phyloP scores from a whole-genome alignment of 2,113 vertebrate species.

The Catharus fuscescens region DNA sequence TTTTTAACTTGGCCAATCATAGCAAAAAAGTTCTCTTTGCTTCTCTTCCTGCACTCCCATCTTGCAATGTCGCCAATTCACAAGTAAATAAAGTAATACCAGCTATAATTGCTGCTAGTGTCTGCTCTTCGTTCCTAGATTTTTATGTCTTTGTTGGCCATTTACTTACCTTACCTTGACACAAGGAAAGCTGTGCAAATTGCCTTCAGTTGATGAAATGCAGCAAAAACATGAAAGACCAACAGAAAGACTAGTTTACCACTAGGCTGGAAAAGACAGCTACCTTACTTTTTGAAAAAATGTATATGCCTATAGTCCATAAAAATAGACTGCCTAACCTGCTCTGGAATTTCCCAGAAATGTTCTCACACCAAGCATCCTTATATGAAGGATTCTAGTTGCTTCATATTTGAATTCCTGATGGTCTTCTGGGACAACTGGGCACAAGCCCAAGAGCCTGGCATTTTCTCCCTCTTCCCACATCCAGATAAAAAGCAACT shows the following conservation, averaged over 20 bases:
- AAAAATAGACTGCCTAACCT: background rate
- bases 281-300: background rate
- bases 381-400: background rate
- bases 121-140: background rate
- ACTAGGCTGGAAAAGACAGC: background rate
- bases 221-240: background rate
- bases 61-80: background rate
- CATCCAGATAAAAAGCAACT: conserved; percentile 9
- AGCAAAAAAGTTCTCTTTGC: background rate
- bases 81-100: background rate
- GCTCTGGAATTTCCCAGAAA: background rate
- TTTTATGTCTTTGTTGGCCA: background rate
- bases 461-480: conserved; percentile 1
- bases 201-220: background rate
- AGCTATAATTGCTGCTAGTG: background rate
- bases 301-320: background rate
- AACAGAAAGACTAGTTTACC: background rate
- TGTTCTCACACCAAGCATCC: background rate
- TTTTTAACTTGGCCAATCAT: background rate
- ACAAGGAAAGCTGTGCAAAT: background rate
- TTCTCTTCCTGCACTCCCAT: background rate
- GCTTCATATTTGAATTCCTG: conserved; percentile 4
- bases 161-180: background rate
- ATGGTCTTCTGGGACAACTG: background rate
- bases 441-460: background rate